Conservation (phyloP, 2,888 invertebrate species). For the Cheilosia vulpina region DNA sequence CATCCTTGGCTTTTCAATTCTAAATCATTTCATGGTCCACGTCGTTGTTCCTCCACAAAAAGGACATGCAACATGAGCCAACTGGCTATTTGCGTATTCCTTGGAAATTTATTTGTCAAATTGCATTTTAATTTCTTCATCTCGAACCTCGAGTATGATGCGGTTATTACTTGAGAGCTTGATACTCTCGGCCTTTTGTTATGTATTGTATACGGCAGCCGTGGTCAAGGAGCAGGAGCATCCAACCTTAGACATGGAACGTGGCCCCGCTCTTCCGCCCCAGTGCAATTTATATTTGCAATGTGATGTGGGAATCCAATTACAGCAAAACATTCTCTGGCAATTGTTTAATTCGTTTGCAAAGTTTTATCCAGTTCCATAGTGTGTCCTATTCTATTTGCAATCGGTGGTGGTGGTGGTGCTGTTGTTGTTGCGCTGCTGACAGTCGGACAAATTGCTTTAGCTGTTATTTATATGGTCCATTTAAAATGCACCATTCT, state of each 20-base stretch:
- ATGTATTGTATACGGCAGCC: background rate
- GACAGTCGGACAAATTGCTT: conserved; percentile 73
- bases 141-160: conserved; percentile 49
- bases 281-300: conserved; percentile 52
- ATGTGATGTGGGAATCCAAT: conserved; percentile 71
- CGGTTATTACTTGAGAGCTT: conserved; percentile 60
- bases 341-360: conserved; percentile 74
- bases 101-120: conserved; percentile 62
- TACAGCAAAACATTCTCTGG: conserved; percentile 70
- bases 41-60: conserved; percentile 11
- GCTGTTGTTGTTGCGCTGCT: conserved; percentile 66
- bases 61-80: conserved; percentile 34
- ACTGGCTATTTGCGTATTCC: conserved; percentile 46
- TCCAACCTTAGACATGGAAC: conserved; percentile 21
- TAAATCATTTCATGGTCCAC: conserved; percentile 51
- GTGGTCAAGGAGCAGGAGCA: conserved; percentile 20
- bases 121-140: conserved; percentile 70
- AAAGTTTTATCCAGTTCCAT: conserved; percentile 20
- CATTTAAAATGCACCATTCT: conserved; percentile 71
- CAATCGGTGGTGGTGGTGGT: conserved; percentile 15
- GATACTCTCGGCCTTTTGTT: conserved; percentile 34
- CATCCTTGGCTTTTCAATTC: conserved; percentile 55
- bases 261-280: background rate
- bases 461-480: conserved; percentile 72
- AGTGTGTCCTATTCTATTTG: conserved; percentile 31